Evolutionary conservation across 2,113 vertebrate species (phyloP).

Genomic region (Hippocampus abdominalis): DNA sequence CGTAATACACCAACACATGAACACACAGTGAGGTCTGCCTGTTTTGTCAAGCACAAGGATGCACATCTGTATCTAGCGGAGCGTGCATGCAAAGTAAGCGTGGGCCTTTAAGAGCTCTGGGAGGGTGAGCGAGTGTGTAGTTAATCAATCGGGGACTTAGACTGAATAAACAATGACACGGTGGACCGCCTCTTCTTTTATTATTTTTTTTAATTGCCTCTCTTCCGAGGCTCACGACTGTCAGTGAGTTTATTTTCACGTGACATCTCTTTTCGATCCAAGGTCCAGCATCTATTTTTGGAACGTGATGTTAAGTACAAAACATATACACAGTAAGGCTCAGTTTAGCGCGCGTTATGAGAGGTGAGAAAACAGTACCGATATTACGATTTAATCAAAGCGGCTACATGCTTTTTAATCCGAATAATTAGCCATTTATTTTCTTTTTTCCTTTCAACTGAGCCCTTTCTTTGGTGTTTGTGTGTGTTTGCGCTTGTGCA

Average conservation of each 20-base stretch:
- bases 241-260: conserved; percentile 5
- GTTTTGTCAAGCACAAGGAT: conserved; percentile 5
- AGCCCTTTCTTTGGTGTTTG: background rate
- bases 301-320: background rate
- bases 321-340: background rate
- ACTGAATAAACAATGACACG: conserved; percentile 49
- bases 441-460: background rate
- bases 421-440: background rate
- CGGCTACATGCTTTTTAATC: conserved; percentile 2
- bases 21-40: background rate
- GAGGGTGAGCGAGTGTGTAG: conserved; percentile 31
- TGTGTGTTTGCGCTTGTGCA: conserved; percentile 11
- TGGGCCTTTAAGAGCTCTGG: conserved; percentile 48
- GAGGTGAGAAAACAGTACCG: background rate
- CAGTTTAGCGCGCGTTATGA: background rate
- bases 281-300: background rate
- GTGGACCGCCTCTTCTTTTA: background rate
- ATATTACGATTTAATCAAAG: background rate
- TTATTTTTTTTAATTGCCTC: background rate
- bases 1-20: background rate
- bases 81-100: conserved; percentile 50
- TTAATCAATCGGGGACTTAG: conserved; percentile 55
- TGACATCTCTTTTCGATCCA: conserved; percentile 2
- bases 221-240: background rate
- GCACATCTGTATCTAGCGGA: conserved; percentile 15